A percentile compares a stretch with the other conserved stretches of the same genome.
Conservation (phyloP, 2,797 vertebrate genomes). For the Tokudaia muenninki region DNA sequence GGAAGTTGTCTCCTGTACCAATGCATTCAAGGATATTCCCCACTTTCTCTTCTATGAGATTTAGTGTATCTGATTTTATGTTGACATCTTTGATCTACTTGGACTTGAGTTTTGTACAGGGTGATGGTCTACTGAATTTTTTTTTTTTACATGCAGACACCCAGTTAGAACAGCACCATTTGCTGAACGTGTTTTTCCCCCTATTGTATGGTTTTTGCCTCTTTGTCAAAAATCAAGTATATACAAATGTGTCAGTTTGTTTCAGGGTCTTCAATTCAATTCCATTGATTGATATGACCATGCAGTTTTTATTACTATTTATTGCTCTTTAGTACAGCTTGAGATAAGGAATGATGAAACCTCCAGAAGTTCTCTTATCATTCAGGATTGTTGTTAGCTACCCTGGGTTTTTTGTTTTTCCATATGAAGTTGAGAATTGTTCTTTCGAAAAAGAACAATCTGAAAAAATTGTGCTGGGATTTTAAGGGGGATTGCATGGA, state of each 20-base stretch:
- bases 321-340: not conserved
- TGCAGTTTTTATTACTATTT: not conserved
- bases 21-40: not conserved
- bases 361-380: not conserved
- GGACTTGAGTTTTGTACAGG: not conserved
- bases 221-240: not conserved
- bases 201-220: not conserved
- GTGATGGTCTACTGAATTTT: not conserved
- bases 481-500: not conserved
- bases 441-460: too few species aligned
- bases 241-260: not conserved
- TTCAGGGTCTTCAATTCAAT: not conserved
- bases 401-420: not conserved
- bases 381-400: not conserved
- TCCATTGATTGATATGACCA: not conserved
- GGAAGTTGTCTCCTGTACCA: not conserved
- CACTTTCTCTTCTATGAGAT: not conserved
- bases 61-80: not conserved
- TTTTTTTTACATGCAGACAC: not conserved
- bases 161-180: not conserved
- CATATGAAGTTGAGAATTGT: not conserved
- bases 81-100: not conserved
- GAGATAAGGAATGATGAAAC: not conserved
- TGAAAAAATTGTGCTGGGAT: not conserved
- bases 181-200: not conserved